Conservation (phyloP, 1,140 invertebrate species). For the Drosophila novamexicana region DNA sequence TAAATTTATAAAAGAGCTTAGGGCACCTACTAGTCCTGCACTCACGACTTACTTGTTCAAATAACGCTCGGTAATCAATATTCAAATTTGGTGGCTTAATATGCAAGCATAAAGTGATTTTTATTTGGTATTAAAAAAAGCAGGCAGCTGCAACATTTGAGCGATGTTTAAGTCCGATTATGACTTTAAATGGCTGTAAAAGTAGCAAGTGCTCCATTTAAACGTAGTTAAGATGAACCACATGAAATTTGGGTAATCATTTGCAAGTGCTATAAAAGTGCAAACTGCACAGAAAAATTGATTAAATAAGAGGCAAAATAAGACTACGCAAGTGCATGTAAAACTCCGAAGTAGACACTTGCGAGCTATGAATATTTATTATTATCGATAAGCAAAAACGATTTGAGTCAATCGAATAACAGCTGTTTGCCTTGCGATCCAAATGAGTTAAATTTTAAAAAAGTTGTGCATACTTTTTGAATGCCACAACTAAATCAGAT, state of each 20-base stretch:
- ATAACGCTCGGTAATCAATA: not conserved
- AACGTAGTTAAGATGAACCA: not conserved
- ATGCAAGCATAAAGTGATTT: slow-evolving; percentile 4
- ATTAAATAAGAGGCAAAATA: not conserved
- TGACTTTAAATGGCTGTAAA: not conserved
- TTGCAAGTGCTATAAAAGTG: not conserved
- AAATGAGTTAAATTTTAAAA: too few relatives aligned
- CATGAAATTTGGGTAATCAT: slow-evolving; percentile 10
- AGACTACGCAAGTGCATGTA: not conserved
- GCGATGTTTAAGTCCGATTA: not conserved
- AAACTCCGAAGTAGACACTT: too few relatives aligned
- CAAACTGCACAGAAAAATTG: not conserved
- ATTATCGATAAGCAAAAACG: too few relatives aligned
- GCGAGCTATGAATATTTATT: too few relatives aligned
- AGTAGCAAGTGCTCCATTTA: slow-evolving; percentile 2
- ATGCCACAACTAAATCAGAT: too few relatives aligned
- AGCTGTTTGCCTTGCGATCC: too few relatives aligned
- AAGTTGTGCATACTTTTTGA: too few relatives aligned
- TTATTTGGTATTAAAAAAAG: not conserved
- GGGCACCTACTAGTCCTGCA: too few relatives aligned
- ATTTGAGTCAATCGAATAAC: too few relatives aligned
- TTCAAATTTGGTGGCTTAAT: slow-evolving; percentile 1
- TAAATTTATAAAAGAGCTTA: too few relatives aligned
- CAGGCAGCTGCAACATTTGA: not conserved
- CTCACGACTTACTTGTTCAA: too few relatives aligned